Percentiles rank a stretch among this genome's conserved stretches.
phyloP scores from a whole-genome alignment of 1,140 invertebrate species.

The Caenorhabditis latens region DNA sequence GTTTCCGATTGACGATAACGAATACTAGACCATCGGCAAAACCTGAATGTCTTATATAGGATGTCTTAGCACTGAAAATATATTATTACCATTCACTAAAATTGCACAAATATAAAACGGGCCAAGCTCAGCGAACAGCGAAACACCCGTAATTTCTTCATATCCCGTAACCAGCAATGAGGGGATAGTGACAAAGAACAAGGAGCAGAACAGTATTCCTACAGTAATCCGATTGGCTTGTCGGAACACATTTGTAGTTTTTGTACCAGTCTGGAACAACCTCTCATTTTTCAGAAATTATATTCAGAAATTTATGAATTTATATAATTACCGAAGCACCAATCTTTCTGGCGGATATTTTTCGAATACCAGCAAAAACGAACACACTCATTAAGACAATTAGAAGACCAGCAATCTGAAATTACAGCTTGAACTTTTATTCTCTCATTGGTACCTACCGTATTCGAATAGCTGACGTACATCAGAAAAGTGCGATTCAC shows the following conservation, averaged over 20 bases:
- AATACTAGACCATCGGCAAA: slow-evolving; percentile 45
- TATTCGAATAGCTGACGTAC: slow-evolving; percentile 39
- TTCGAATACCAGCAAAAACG: slow-evolving; percentile 16
- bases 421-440: neutral
- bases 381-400: neutral
- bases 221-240: slow-evolving; percentile 28
- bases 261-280: slow-evolving; percentile 1
- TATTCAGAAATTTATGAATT: too few species aligned
- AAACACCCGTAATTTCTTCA: slow-evolving; percentile 31
- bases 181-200: slow-evolving; percentile 28
- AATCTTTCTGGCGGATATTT: neutral
- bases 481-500: neutral
- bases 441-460: neutral
- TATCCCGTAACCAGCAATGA: slow-evolving; percentile 30
- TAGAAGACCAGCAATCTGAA: slow-evolving; percentile 10
- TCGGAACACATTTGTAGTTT: slow-evolving; percentile 24
- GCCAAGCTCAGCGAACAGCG: slow-evolving; percentile 24
- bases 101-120: slow-evolving; percentile 45
- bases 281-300: neutral
- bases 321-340: neutral
- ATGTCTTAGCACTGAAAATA: neutral
- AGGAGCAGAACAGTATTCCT: slow-evolving; percentile 24
- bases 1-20: slow-evolving; percentile 25
- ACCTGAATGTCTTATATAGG: neutral
- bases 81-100: slow-evolving; percentile 7